Evolutionary conservation across 1,140 invertebrate species (phyloP), one percentile per base, ranked within the genome.

Genomic region (Teleogryllus occipitalis): DNA sequence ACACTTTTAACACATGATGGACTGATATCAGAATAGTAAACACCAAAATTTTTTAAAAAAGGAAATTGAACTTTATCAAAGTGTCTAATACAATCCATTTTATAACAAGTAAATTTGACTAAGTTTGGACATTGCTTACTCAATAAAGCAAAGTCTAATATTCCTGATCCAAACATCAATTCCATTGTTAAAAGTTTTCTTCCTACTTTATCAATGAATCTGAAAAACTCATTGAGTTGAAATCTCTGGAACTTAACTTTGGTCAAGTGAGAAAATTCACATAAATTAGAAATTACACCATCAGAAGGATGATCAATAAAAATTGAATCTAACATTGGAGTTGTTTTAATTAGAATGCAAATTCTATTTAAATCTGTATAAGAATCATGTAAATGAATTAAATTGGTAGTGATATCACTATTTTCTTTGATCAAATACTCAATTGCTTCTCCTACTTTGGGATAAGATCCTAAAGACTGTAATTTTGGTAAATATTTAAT

Each of bases 221-320:
- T 85, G 81, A 89, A 84, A n/a, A 92, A 82, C 83, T 92, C 91
- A 18, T 87, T 86, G 76, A 88, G 90, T 47, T 88, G 87, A 82
- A 90, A 90, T 83, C 89, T 90, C 75, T 89, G 89, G 76, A 92
- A 84, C 85, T 92, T 92, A 10, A 92, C 84, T 81, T 88, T 89
- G 82, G 86, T 87, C 22, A 90, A 80, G 74, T 85, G 82, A 21
- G 86, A 84, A 47, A 91, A 83, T 75, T 88, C 85, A 76, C 88
- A 87, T 21, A 92, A 82, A 21, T 86, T 85, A 39, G 85, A 83
- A 5, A 92, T 81, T 8, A 89, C 88, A 3, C 89, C 89, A 39
- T 85, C 81, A 8, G 89, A 87, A 2, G 90, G 90, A 22, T 88
- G 86, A 82, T 92, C 90, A 75, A 92, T 83, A 82, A 92, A 90